Percentiles rank a stretch among this genome's conserved stretches.
Conservation (phyloP, 2,797 vertebrate genomes). For the Rhinoraja longicauda region DNA sequence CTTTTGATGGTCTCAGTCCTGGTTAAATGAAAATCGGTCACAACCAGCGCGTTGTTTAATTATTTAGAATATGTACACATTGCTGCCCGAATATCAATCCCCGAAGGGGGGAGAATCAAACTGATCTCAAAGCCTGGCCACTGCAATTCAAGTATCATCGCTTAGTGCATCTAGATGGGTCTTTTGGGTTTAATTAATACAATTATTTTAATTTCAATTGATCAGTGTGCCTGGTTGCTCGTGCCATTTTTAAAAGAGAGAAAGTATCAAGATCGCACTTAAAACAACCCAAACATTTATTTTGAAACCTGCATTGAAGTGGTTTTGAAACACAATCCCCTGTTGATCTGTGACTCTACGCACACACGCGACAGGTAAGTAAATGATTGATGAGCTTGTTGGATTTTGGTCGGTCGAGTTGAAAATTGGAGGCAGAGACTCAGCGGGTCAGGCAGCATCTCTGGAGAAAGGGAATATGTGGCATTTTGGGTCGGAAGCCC, state of each 20-base stretch:
- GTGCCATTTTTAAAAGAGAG: neutral
- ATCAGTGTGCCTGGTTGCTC: neutral
- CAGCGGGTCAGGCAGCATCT: too few species aligned
- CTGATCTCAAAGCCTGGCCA: neutral
- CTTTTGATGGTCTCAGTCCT: neutral
- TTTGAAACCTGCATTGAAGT: neutral
- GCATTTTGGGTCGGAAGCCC: too few species aligned
- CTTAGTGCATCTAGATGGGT: neutral
- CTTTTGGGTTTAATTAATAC: neutral
- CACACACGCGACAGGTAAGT: neutral
- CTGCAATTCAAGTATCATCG: neutral
- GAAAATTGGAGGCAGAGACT: too few species aligned
- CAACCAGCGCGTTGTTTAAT: neutral
- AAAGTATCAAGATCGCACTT: neutral
- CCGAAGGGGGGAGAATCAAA: neutral
- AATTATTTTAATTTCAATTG: constrained; percentile 2
- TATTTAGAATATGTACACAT: neutral
- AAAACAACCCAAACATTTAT: neutral
- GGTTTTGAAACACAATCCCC: neutral
- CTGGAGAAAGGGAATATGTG: too few species aligned
- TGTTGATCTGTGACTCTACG: neutral
- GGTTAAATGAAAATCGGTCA: neutral
- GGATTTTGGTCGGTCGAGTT: neutral
- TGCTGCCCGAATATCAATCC: neutral
- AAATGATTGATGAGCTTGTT: neutral